Evolutionary conservation across 1,140 invertebrate genomes (phyloP), one percentile per base, ranked within the genome.

Genomic region (Ectropis grisescens): DNA sequence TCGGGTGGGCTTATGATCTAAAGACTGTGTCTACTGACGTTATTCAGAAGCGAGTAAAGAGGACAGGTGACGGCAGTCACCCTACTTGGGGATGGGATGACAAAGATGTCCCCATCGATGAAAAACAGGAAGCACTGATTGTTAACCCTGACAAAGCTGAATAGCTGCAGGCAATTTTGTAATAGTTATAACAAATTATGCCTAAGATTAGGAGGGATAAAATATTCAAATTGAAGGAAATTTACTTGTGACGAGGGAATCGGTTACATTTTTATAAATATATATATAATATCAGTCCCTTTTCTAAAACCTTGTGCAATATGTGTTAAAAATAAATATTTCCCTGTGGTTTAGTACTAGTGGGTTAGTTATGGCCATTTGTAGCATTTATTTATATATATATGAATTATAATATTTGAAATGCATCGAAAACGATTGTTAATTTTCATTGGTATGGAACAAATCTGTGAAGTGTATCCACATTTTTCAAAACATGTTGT

Each of bases 51-150:
- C 57, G 86, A 37, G 67, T 82, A 14, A 65, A 70, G 60, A 76
- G 88, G 39, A 91, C 88, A 1, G 91, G 91, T n/a, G 89, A 91
- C 52, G 87, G 88, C 1, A 72, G 56, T 5, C 76, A 82, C 36
- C 34, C 55, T 0, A 37, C 58, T 2, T 84, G 80, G 81, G 78
- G 82, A 2, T 81, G 72, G 75, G 78, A 62, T 6, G 81, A 82
- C 43, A 58, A 51, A 11, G 67, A 80, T 29, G 33, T 52, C 5
- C 29, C 41, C 3, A 23, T 12, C 2, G 52, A 57, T 26, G 52
- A 55, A 10, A 81, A 81, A 71, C 76, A 84, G 82, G 36, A 33
- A 24, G 28, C 51, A 6, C 30, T 29, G 7, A 40, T 50, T 13
- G 29, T 45, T 28, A 62, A 52, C 12, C 38, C 53, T 16, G 41